phyloP scores from a whole-genome alignment of 2,888 invertebrate species.

The Leucophora obtusa region DNA sequence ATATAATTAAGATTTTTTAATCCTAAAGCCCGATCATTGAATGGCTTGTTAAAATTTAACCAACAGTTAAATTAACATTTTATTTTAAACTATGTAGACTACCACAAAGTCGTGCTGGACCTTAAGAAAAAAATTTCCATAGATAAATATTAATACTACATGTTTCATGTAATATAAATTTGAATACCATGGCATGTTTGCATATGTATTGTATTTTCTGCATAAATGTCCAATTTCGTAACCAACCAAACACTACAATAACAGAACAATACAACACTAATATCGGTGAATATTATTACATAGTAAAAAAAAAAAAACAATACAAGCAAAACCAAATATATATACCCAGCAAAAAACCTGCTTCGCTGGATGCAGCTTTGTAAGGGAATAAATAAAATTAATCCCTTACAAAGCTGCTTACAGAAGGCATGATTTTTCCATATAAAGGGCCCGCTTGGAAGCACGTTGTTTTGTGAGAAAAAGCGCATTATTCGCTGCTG shows the following conservation, averaged over 20 bases:
- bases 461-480: too few species aligned
- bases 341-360: too few species aligned
- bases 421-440: too few species aligned
- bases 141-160: neutral
- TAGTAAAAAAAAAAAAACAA: neutral
- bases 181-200: conserved; percentile 15
- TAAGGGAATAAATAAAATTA: too few species aligned
- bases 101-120: neutral
- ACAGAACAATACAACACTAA: neutral
- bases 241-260: conserved; percentile 10
- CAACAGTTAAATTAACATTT: too few species aligned
- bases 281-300: conserved; percentile 16
- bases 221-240: conserved; percentile 15
- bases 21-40: too few species aligned
- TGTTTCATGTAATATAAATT: conserved; percentile 1
- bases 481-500: too few species aligned
- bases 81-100: neutral
- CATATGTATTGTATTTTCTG: neutral
- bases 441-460: too few species aligned
- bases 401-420: too few species aligned
- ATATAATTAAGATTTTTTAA: too few species aligned
- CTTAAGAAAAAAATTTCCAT: neutral
- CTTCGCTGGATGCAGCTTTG: too few species aligned
- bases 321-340: neutral
- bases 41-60: too few species aligned